Percentiles rank a stretch among this genome's conserved stretches.
Evolutionary conservation across 2,888 invertebrate genomes (phyloP).

Genomic region (Scaptomyza tumidula): DNA sequence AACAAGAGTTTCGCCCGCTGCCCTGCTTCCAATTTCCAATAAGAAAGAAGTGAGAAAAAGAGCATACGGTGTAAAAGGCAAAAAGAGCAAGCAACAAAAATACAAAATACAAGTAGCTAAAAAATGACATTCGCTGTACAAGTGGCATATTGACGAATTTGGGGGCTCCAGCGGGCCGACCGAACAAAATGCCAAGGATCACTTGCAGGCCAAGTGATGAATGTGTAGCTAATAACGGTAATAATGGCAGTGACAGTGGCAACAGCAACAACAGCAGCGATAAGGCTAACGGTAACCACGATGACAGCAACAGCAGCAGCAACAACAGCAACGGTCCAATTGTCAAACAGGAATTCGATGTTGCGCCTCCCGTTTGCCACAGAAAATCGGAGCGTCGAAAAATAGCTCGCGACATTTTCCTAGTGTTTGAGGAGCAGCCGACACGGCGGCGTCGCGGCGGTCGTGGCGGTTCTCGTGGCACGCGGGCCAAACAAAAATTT

Average conservation of each 20-base stretch:
- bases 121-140: constrained; percentile 63
- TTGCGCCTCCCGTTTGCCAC: constrained; percentile 66
- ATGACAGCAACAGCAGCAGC: constrained; percentile 30
- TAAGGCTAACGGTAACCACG: constrained; percentile 38
- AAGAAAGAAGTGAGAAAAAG: constrained; percentile 59
- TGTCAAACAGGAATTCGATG: constrained; percentile 74
- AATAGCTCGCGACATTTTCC: constrained; percentile 83
- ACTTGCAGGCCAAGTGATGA: constrained; percentile 77
- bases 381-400: constrained; percentile 83
- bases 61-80: constrained; percentile 58
- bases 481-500: constrained; percentile 78
- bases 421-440: constrained; percentile 83
- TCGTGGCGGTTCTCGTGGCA: constrained; percentile 71
- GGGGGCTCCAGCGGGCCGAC: constrained; percentile 52
- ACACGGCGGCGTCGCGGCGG: constrained; percentile 66
- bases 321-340: constrained; percentile 15
- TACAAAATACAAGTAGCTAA: constrained; percentile 32
- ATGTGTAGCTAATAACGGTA: constrained; percentile 60
- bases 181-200: constrained; percentile 74
- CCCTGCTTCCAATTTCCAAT: constrained; percentile 52
- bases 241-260: constrained; percentile 20
- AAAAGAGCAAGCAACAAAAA: constrained; percentile 30
- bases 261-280: constrained; percentile 34
- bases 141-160: constrained; percentile 50
- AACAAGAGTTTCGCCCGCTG: constrained; percentile 44